phyloP scores from a whole-genome alignment of 2,888 invertebrate species.

The Xanthia icteritia region DNA sequence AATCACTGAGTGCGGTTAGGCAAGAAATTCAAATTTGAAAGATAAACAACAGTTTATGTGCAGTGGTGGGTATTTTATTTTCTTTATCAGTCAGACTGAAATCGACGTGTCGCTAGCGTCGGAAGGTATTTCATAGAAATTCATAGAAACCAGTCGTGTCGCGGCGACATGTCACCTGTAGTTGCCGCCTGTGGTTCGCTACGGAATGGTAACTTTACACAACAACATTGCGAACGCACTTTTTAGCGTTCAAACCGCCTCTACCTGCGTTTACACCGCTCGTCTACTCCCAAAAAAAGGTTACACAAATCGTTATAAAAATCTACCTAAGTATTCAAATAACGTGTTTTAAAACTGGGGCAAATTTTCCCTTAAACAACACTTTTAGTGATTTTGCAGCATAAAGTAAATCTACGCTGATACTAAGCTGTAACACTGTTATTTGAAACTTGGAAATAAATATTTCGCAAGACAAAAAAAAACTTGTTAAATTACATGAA shows the following conservation, averaged over 20 bases:
- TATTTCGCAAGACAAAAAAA: conserved; percentile 12
- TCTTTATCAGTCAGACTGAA: too few relatives aligned
- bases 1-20: too few relatives aligned
- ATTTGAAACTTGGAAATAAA: neutral
- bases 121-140: too few relatives aligned
- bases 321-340: neutral
- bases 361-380: conserved; percentile 10
- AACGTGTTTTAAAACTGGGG: conserved; percentile 19
- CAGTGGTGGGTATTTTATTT: too few relatives aligned
- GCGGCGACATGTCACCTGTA: too few relatives aligned
- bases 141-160: too few relatives aligned
- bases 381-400: conserved; percentile 29
- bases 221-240: too few relatives aligned
- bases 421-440: neutral
- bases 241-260: conserved; percentile 24
- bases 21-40: too few relatives aligned
- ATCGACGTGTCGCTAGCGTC: too few relatives aligned
- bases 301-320: conserved; percentile 1
- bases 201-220: too few relatives aligned
- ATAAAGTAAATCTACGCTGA: neutral
- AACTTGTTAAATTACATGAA: neutral
- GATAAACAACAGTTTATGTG: too few relatives aligned
- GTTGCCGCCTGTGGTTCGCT: too few relatives aligned
- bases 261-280: conserved; percentile 12
- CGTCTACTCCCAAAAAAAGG: neutral